Base-by-base conservation (phyloP, 2,888 invertebrate genomes). In the Lycocerus yunnanus region DNA sequence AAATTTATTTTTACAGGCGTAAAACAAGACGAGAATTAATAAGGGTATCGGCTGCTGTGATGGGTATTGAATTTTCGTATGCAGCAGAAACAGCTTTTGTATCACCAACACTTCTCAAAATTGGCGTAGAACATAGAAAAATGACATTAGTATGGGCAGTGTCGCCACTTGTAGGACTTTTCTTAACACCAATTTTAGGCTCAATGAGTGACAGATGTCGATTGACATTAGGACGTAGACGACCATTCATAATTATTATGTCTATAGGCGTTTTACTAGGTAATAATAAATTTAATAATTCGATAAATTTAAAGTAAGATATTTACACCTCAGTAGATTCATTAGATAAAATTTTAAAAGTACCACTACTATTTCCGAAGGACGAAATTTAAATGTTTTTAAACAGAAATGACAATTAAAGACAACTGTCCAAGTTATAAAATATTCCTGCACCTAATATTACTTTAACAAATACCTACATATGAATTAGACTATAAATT, bases 11-110 rank as follows among this genome's bases (percentile, higher is more conserved):
- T 43, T 86, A 66, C 85, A 96, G 96, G 87, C 89, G 90, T 78
- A 97, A 97, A 88, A 93, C 93, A 13, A 89, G 95, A 15, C 87
- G 90, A 68, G 97, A 97, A 85, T 87, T 98, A 80, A 91, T 97
- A 79, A 90, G 96, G 10, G 92, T 98, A 78, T 97, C 97, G 15
- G 95, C 97, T 0, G 97, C 97, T 0, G 97, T 98, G 0, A 97
- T 97, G 94, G 98, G 98, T 1, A 97, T 98, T 73, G 98, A 98
- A 86, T 97, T 98, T 87, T 97, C 98, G 0, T 98, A 98, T 84
- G 97, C 98, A 0, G 98, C 97, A 0, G 98, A 98, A 88, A 98
- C 98, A 0, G 98, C 98, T 0, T 98, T 98, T 87, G 98, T 98
- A 0, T 97, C 97, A 0, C 98, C 98, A 1, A 97, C 97, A 0